phyloP scores from a whole-genome alignment of 2,797 vertebrate genomes.

The Rhinoraja longicauda region DNA sequence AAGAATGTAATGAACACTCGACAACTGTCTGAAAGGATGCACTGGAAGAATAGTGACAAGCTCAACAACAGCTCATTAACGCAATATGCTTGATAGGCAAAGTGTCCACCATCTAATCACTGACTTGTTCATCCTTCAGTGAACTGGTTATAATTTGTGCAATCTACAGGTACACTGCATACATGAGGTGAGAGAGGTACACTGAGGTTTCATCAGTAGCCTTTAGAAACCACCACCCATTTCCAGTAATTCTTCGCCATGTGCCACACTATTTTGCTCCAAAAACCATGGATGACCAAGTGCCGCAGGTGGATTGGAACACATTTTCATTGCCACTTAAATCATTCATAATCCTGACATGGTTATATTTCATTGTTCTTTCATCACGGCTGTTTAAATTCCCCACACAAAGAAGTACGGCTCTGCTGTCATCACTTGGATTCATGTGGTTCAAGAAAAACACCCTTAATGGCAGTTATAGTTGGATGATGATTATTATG shows the following conservation, averaged over 20 bases:
- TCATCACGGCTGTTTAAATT: not conserved
- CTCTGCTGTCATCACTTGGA: not conserved
- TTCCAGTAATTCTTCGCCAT: no score
- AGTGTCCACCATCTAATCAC: not conserved
- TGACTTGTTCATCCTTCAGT: not conserved
- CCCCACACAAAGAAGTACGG: not conserved
- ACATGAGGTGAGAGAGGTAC: no score
- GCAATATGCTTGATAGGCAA: not conserved
- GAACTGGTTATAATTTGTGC: not conserved
- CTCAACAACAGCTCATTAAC: not conserved
- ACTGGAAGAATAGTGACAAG: not conserved
- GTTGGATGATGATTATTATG: not conserved
- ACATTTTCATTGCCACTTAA: not conserved
- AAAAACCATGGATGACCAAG: not conserved
- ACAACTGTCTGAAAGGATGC: not conserved
- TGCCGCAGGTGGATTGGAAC: not conserved
- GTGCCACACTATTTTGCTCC: no score
- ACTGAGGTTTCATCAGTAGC: not conserved
- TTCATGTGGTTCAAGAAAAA: not conserved
- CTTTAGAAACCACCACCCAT: not conserved
- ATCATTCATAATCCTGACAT: not conserved
- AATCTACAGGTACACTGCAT: not conserved
- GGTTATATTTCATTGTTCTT: not conserved
- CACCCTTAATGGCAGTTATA: not conserved
- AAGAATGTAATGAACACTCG: not conserved